A percentile compares a stretch with the other conserved stretches of the same genome.
Conservation (phyloP, 2,797 vertebrate species). For the Lepidocolaptes lacrymiger region DNA sequence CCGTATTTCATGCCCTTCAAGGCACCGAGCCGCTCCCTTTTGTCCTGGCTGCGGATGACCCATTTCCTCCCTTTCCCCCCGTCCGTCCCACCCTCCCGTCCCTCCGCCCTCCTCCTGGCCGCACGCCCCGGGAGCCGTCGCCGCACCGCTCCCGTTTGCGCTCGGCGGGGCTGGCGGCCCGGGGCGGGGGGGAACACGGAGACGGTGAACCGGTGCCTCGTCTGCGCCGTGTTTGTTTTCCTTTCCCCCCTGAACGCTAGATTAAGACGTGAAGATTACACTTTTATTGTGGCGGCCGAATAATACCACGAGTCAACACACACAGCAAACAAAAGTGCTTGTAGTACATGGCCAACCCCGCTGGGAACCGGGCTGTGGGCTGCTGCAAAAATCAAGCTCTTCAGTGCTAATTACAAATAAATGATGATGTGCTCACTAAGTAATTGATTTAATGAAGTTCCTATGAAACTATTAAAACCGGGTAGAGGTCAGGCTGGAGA, state of each 20-base stretch:
- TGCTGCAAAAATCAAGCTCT: constrained; percentile 72
- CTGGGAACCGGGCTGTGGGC: constrained; percentile 72
- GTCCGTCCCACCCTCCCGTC: background rate
- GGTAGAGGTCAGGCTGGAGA: constrained; percentile 85
- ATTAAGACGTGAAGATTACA: constrained; percentile 77
- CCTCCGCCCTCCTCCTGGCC: background rate
- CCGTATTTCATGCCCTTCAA: background rate
- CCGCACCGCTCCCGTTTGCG: background rate
- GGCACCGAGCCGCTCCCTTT: background rate
- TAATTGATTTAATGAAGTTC: constrained; percentile 97
- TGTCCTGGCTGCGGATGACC: constrained; percentile 30
- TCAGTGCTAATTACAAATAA: constrained; percentile 85
- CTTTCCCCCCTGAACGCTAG: constrained; percentile 61
- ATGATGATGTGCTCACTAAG: constrained; percentile 85
- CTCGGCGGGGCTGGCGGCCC: background rate
- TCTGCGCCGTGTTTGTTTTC: constrained; percentile 64
- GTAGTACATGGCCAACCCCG: constrained; percentile 74
- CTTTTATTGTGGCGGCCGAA: constrained; percentile 66
- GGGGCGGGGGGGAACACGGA: background rate
- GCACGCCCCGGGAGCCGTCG: background rate
- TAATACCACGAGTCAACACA: constrained; percentile 79
- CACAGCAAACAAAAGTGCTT: constrained; percentile 75
- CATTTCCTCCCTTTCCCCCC: background rate
- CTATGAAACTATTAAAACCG: constrained; percentile 89
- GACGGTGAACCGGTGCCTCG: background rate